Evolutionary conservation across 2,888 invertebrate genomes (phyloP).

Genomic region (Lasioglossum villosulum): DNA sequence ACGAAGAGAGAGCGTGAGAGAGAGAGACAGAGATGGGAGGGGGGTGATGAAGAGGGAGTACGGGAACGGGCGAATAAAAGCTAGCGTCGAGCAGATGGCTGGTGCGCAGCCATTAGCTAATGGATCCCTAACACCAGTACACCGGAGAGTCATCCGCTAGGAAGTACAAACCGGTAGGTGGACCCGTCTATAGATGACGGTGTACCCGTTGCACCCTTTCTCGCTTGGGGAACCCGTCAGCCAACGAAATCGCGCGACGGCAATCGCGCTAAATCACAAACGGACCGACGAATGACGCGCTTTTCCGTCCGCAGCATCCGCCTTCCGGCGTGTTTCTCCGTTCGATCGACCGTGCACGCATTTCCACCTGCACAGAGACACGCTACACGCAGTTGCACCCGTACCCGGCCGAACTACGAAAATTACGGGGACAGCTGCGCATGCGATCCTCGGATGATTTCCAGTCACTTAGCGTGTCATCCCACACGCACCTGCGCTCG

Average conservation of each 20-base stretch:
- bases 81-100: slow-evolving; percentile 81
- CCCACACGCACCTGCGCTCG: slow-evolving; percentile 8
- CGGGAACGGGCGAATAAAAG: slow-evolving; percentile 74
- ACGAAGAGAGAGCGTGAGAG: neutral
- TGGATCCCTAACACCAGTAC: slow-evolving; percentile 80
- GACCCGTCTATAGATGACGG: slow-evolving; percentile 63
- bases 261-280: slow-evolving; percentile 72
- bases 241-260: slow-evolving; percentile 65
- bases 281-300: slow-evolving; percentile 56
- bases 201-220: slow-evolving; percentile 54
- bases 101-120: slow-evolving; percentile 82
- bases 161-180: slow-evolving; percentile 70
- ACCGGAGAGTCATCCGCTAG: slow-evolving; percentile 72
- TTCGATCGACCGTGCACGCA: slow-evolving; percentile 50
- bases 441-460: slow-evolving; percentile 52
- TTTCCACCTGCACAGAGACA: slow-evolving; percentile 9
- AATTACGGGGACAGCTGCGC: slow-evolving; percentile 31
- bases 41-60: slow-evolving; percentile 63
- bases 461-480: slow-evolving; percentile 52
- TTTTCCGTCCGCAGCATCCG: slow-evolving; percentile 58
- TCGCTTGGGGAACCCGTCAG: slow-evolving; percentile 49
- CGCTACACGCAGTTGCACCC: neutral
- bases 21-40: neutral
- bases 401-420: neutral
- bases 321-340: slow-evolving; percentile 38